Evolutionary conservation across 2,888 invertebrate genomes (phyloP), one percentile per base, ranked within the genome.

Genomic region (Acrobasis repandana): DNA sequence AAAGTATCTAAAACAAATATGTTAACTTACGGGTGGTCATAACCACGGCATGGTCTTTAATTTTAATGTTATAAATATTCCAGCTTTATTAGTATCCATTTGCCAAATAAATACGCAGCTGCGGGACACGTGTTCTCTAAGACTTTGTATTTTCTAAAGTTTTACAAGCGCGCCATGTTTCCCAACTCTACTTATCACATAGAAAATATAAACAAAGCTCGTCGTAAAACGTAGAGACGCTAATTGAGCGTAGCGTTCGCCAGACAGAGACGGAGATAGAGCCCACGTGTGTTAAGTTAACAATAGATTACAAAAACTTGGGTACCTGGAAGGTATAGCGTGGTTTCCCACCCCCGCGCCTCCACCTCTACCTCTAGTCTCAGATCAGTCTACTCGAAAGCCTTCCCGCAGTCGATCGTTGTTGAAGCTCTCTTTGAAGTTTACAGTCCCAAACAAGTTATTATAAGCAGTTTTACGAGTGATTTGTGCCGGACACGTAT

Each of bases 231-330:
- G 69, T 20, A 61, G 78, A 82, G 79, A 85, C 63, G 62, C 54
- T 67, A 75, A 77, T 68, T 63, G 48, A 62, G 63, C 60, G 57
- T 60, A 60, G 54, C 63, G 65, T 66, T 64, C 64, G 80, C 62
- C 61, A 76, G 82, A 89, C 63, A 79, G 85, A 82, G 87, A 90
- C 65, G 65, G 75, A 63, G 59, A 63, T 43, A 70, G 71, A 76
- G 74, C 83, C 85, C 90, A 91, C 90, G 89, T 90, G 90, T 86
- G 85, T 76, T 76, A 82, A 72, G 85, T 84, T 85, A 88, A 91
- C 91, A 90, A 91, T 89, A 88, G 91, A 81, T 81, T 80, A 82
- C 74, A 88, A 88, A 88, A 86, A 74, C 74, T 69, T 76, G 74
- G 77, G 75, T 91, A 91, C 91, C 92, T 90, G 91, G 82, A 85